phyloP scores from a whole-genome alignment of 2,113 vertebrate species.

The Erpornis zantholeuca region DNA sequence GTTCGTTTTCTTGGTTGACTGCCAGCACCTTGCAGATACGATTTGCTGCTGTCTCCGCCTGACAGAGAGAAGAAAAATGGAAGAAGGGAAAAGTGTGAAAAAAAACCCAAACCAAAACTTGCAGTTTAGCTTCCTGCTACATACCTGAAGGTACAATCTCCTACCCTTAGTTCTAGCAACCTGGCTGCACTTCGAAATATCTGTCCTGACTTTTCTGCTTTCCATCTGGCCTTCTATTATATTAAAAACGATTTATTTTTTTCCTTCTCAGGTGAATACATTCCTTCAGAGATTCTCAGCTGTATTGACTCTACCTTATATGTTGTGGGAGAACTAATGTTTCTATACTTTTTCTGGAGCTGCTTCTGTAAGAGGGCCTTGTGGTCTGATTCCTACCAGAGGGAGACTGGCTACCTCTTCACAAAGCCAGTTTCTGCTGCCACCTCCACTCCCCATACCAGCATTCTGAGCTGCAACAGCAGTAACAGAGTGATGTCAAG shows the following conservation, averaged over 20 bases:
- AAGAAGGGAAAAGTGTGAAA: background rate
- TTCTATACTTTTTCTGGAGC: background rate
- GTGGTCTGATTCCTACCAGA: background rate
- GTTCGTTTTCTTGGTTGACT: slow-evolving; percentile 98
- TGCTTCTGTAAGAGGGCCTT: background rate
- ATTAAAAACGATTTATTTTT: background rate
- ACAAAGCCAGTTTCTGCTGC: background rate
- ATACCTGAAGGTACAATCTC: background rate
- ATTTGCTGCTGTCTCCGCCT: slow-evolving; percentile 99
- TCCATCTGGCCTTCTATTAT: background rate
- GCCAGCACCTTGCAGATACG: slow-evolving; percentile 99
- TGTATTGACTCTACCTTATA: background rate
- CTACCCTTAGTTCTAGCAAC: background rate
- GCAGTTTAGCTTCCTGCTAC: background rate
- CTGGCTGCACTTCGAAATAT: background rate
- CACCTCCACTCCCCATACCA: background rate
- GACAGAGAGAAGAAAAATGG: slow-evolving; percentile 43
- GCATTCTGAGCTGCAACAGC: background rate
- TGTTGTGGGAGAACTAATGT: background rate
- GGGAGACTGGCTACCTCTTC: background rate
- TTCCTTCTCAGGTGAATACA: background rate
- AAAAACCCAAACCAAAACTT: background rate
- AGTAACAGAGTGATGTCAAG: background rate
- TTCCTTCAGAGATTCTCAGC: background rate
- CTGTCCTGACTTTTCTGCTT: background rate